Base-by-base conservation (phyloP, 1,140 invertebrate genomes). In the Drosophila serrata region DNA sequence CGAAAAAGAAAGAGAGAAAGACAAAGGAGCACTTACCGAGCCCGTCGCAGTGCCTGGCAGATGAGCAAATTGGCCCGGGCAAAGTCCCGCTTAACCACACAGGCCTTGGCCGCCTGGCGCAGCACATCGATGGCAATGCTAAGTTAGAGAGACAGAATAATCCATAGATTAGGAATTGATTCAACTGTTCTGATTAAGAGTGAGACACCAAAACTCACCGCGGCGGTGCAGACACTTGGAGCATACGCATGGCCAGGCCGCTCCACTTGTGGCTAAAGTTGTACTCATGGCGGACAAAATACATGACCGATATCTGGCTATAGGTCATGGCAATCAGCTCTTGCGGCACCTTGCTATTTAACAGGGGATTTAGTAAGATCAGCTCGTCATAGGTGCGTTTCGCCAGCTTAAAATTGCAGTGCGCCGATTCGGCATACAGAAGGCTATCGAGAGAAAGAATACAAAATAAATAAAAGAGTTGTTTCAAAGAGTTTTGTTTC, bases 41-140 rank as follows among this genome's bases (percentile, higher is more conserved):
- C 96, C 63, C 96, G 93, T 67, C 95, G 94, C 22, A 97, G 95
- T 11, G 97, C 97, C 93, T 98, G 96, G 76, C 95, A 95, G 72
- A 98, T 97, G 19, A 98, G 93, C 33, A 97, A 91, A 81, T 96
- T 96, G 15, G 97, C 97, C 90, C 95, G 95, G 19, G 94, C 92
- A 93, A 98, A 98, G 78, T 97, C 95, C 56, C 97, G 94, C 93
- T 98, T 98, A 8, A 97, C 95, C 11, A 98, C 96, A 93, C 97
- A 98, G 9, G 96, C 95, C 94, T 97, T 98, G 45, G 96, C 95
- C 76, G 96, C 96, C 86, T 97, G 96, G 37, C 97, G 94, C 6
- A 98, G 91, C 39, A 98, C 96, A 92, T 98, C 96, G 37, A 98
- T 94, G 17, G 95, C 95, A 49, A 96, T 94, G 80, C 95, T 95